phyloP scores from a whole-genome alignment of 2,113 vertebrate species.

The Crotalus helleri region DNA sequence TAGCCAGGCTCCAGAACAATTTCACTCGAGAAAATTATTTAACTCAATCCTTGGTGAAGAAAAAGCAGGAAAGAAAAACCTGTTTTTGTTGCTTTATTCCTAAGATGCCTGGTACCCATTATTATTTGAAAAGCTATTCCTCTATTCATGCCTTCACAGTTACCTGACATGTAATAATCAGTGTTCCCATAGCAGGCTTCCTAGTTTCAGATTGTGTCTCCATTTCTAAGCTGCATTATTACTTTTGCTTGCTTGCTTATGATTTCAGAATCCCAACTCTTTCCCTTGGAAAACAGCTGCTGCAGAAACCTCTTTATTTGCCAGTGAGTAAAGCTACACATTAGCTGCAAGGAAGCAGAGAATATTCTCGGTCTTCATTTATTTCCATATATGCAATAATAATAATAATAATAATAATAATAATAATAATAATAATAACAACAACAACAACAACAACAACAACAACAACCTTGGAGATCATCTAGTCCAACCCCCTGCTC shows the following conservation, averaged over 20 bases:
- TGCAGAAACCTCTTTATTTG: neutral
- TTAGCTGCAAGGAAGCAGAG: neutral
- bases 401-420: too few species aligned
- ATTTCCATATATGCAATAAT: too few species aligned
- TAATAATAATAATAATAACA: too few species aligned
- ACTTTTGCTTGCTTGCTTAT: neutral
- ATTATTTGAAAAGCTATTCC: neutral
- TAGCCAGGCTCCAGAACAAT: rapidly evolving
- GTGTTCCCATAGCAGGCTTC: neutral
- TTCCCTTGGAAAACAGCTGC: neutral
- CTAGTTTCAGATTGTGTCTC: neutral
- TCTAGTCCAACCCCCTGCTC: too few species aligned
- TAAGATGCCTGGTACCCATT: neutral
- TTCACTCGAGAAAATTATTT: neutral
- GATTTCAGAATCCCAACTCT: neutral
- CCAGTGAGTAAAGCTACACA: neutral
- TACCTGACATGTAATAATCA: neutral
- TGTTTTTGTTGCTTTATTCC: neutral
- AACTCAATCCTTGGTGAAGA: neutral
- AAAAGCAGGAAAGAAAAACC: neutral
- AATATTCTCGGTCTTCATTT: too few species aligned
- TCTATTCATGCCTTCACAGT: neutral
- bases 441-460: too few species aligned
- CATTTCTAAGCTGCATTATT: neutral
- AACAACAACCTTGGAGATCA: too few species aligned